Percentiles rank a stretch among this genome's conserved stretches.
These are phyloP conservation scores for Hemibagrus wyckioides DNA, from an alignment of 2,113 vertebrate genomes.

Conservation along the genomic window DNA sequence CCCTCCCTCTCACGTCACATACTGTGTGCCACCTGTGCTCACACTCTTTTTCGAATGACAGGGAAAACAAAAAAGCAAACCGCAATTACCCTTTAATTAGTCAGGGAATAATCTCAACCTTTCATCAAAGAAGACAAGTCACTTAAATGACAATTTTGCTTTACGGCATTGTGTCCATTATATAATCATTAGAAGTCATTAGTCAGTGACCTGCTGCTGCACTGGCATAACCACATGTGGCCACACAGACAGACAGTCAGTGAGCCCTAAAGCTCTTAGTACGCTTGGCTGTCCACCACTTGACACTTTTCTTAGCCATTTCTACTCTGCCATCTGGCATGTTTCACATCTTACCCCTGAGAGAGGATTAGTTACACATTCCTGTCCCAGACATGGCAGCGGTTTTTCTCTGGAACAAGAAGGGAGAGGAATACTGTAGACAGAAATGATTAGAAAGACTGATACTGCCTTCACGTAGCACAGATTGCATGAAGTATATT, in stretches of 20 bases:
- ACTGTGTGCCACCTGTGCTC: neutral
- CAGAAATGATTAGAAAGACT: constrained; percentile 27
- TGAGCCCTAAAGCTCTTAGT: constrained; percentile 37
- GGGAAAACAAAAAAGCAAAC: neutral
- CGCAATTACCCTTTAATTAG: neutral
- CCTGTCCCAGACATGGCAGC: constrained; percentile 40
- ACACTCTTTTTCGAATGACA: neutral
- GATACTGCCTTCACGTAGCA: neutral
- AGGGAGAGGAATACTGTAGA: constrained; percentile 17
- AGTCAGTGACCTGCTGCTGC: constrained; percentile 39
- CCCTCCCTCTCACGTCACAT: neutral
- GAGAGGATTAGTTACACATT: constrained; percentile 41
- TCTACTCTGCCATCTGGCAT: constrained; percentile 54
- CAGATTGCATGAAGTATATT: neutral
- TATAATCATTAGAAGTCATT: constrained; percentile 42
- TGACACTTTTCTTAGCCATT: constrained; percentile 46
- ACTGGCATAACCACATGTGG: constrained; percentile 46
- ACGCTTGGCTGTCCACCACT: constrained; percentile 46
- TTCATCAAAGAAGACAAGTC: neutral
- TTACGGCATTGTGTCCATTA: neutral
- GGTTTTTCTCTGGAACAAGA: constrained; percentile 30
- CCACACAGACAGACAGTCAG: constrained; percentile 39
- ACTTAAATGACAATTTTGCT: neutral
- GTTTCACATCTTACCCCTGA: constrained; percentile 33
- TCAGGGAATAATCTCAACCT: neutral